Percentiles rank a stretch among this genome's conserved stretches.
Evolutionary conservation across 2,888 invertebrate species (phyloP).

Genomic region (Leptogaster cylindrica): DNA sequence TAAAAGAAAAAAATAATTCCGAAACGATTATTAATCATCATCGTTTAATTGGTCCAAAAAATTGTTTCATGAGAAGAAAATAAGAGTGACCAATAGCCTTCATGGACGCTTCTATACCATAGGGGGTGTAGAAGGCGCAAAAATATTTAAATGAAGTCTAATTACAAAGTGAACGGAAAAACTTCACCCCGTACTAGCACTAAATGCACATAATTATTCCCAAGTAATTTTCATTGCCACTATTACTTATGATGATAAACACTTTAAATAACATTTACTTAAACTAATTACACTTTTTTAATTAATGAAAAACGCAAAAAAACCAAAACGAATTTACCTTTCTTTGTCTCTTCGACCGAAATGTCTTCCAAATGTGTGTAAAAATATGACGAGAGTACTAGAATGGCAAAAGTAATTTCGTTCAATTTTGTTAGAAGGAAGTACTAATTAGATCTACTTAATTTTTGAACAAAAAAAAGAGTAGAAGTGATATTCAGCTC

Average conservation of each 20-base stretch:
- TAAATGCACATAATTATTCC: too few species aligned
- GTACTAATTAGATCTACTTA: too few species aligned
- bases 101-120: not conserved
- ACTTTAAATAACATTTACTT: constrained; percentile 9
- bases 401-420: too few species aligned
- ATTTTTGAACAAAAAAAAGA: too few species aligned
- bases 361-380: constrained; percentile 20
- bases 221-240: not conserved
- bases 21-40: too few species aligned
- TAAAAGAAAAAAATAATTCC: too few species aligned
- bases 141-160: constrained; percentile 28
- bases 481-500: too few species aligned
- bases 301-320: constrained; percentile 1
- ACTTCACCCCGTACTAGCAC: not conserved
- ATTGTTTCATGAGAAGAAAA: too few species aligned
- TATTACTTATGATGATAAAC: constrained; percentile 19
- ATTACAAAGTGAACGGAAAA: not conserved
- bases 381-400: too few species aligned
- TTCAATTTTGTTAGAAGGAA: too few species aligned
- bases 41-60: too few species aligned
- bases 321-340: constrained; percentile 28
- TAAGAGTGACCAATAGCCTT: not conserved
- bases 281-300: constrained; percentile 10
- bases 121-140: constrained; percentile 4
- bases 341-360: constrained; percentile 33